These are phyloP conservation scores for Menidia beryllina DNA, from an alignment of 2,113 vertebrate species.

Conservation along the genomic window DNA sequence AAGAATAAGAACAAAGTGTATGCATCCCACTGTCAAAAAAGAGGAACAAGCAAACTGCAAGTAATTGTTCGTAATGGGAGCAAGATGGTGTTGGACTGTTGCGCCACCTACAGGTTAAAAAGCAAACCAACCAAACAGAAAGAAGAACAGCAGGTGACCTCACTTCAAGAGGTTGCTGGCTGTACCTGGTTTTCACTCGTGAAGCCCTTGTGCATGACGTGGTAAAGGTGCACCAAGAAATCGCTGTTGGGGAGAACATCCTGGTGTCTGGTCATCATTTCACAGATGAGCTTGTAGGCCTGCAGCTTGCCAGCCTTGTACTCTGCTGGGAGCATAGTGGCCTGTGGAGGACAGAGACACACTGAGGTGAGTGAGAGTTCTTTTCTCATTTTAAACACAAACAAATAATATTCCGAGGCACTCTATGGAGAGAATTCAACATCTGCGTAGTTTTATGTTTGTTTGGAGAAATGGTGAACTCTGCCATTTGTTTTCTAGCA, in stretches of 20 bases:
- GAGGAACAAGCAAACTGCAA: conserved; percentile 10
- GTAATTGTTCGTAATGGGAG: neutral
- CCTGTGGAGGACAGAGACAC: conserved; percentile 75
- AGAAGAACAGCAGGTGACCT: neutral
- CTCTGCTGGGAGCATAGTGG: conserved; percentile 89
- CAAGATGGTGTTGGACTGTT: conserved; percentile 35
- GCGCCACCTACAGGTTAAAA: conserved; percentile 55
- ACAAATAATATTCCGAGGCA: no score
- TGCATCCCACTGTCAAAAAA: conserved; percentile 2
- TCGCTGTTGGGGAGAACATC: conserved; percentile 95
- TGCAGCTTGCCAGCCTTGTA: conserved; percentile 96
- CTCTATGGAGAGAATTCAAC: no score
- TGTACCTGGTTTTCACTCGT: conserved; percentile 93
- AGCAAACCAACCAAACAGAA: neutral
- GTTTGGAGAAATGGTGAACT: no score
- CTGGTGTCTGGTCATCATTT: conserved; percentile 98
- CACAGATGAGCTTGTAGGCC: conserved; percentile 93
- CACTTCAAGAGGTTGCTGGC: conserved; percentile 26
- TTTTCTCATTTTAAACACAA: no score
- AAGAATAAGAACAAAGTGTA: neutral
- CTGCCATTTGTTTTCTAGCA: no score
- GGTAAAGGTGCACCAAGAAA: conserved; percentile 95
- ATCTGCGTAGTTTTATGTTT: no score
- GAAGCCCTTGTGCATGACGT: conserved; percentile 93
- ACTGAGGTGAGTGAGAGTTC: neutral